Base-by-base conservation (phyloP, 92 coral and sea anemone species). In the Plumapathes pennacea region DNA sequence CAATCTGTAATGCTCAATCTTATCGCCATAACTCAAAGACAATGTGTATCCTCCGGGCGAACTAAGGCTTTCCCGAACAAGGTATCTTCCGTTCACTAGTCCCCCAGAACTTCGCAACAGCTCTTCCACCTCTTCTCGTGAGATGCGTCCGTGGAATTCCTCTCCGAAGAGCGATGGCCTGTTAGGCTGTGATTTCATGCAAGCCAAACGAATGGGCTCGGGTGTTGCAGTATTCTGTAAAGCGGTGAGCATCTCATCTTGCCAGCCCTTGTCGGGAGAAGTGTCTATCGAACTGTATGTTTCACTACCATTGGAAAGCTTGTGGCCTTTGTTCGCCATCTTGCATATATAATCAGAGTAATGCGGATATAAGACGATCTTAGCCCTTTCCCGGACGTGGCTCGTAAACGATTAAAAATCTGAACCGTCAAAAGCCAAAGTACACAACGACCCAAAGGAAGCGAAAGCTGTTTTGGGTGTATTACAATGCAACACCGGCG, bases 171-270 rank as follows among this genome's bases (percentile, higher is more conserved):
- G 80, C 32, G 73, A 39, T 31, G 96, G 98, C 44, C 69, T 85
- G 39, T 81, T 84, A 4, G 89, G 96, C 32, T 84, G 79, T 25
- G 82, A 59, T 27, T 74, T 88, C 98, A 92, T 92, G 53, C 98
- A 92, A 15, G 98, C 98, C 20, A 92, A 51, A 14, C 98, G 85
- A 67, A 92, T 92, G 11, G 98, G 98, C 49, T 92, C 98, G 11
- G 98, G 98, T 41, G 85, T 75, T 5, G 96, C 98, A 14, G 89
- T 83, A 59, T 83, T 81, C 48, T 88, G 85, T 29, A 92, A 71
- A 20, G 96, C 98, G 12, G 46, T 58, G 0, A 92, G 76, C 87
- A 92, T 82, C 23, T 92, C 80, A 38, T 57, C 69, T 28, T 88
- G 85, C 98, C 98, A 92, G 5, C 81, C 79, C 59, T 77, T 84